Percentiles rank a stretch among this genome's conserved stretches.
phyloP scores from a whole-genome alignment of 2,888 invertebrate species.

The Melanargia galathea region DNA sequence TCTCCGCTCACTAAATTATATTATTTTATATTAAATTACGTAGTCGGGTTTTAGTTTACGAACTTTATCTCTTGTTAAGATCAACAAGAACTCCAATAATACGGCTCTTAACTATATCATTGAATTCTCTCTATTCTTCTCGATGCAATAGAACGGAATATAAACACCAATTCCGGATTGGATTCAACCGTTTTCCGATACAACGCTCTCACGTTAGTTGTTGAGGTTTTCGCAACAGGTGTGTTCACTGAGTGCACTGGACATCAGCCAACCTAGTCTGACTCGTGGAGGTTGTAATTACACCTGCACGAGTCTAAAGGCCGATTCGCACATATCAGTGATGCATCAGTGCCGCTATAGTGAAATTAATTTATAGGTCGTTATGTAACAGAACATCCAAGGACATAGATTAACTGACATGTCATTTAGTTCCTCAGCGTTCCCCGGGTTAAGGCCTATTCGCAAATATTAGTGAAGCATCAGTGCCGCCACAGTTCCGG shows the following conservation, averaged over 20 bases:
- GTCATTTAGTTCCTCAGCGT: constrained; percentile 10
- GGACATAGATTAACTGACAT: constrained; percentile 4
- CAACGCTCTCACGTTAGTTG: background rate
- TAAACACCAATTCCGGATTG: background rate
- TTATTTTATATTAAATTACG: too few relatives aligned
- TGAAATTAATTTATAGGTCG: background rate
- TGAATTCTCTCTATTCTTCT: background rate
- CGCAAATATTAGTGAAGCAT: too few relatives aligned
- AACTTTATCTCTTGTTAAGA: too few relatives aligned
- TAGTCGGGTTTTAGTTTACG: too few relatives aligned
- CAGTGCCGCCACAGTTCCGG: too few relatives aligned
- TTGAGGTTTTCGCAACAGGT: constrained; percentile 17
- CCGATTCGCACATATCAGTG: too few relatives aligned
- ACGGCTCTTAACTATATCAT: too few relatives aligned
- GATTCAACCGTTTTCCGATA: background rate
- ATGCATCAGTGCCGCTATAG: too few relatives aligned
- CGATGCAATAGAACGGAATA: background rate
- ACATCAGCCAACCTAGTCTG: background rate
- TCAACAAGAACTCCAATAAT: too few relatives aligned
- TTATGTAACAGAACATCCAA: too few relatives aligned
- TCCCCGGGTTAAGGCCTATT: background rate
- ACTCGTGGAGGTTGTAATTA: background rate
- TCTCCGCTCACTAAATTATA: too few relatives aligned
- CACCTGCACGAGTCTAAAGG: background rate
- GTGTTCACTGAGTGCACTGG: constrained; percentile 7